A percentile compares a stretch with the other conserved stretches of the same genome.
Conservation (phyloP, 2,113 vertebrate genomes). For the Rousettus leschenaultii region DNA sequence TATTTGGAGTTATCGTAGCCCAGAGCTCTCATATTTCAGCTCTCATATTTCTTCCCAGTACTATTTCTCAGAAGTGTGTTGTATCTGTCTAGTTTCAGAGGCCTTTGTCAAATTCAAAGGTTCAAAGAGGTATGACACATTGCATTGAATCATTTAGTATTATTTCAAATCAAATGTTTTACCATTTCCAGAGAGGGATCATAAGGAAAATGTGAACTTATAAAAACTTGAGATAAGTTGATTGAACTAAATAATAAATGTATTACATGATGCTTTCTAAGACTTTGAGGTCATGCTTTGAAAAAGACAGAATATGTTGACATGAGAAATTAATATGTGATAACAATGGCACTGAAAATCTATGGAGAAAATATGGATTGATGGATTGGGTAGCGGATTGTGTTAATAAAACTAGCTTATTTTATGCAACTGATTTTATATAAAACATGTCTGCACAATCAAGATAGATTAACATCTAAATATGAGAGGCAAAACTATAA, state of each 20-base stretch:
- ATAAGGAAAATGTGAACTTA: slow-evolving; percentile 32
- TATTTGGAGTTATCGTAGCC: background rate
- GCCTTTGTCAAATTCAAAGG: background rate
- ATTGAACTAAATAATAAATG: background rate
- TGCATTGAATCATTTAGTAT: background rate
- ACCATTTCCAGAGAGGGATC: background rate
- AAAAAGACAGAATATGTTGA: background rate
- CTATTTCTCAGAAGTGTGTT: background rate
- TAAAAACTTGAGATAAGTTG: background rate
- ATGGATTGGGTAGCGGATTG: background rate
- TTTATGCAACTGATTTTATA: slow-evolving; percentile 1
- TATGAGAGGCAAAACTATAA: background rate
- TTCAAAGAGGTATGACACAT: background rate
- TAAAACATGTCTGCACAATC: background rate
- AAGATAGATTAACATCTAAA: background rate
- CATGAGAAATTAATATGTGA: background rate
- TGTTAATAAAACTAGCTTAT: background rate
- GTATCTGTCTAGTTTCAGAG: background rate
- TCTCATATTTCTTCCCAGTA: background rate
- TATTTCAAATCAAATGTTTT: slow-evolving; percentile 18
- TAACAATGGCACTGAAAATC: background rate
- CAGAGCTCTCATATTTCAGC: background rate
- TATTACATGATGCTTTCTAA: slow-evolving; percentile 14
- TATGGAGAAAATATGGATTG: background rate
- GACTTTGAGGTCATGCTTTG: background rate